Percentiles rank a stretch among this genome's conserved stretches.
These are phyloP conservation scores for Darevskia mixta DNA, from an alignment of 2,797 vertebrate species.

Conservation along the genomic window DNA sequence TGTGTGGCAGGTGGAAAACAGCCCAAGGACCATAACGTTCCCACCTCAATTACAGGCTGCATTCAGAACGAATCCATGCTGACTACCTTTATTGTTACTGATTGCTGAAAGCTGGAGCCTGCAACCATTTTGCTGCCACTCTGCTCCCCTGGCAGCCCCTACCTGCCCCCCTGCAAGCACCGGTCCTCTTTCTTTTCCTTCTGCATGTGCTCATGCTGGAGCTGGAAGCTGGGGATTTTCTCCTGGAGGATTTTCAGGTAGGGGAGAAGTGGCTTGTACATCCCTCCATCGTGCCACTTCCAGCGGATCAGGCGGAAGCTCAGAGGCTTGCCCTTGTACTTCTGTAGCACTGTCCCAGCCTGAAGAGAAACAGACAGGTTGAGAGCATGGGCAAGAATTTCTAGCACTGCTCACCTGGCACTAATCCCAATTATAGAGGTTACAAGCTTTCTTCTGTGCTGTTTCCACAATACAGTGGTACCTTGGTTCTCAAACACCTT, in stretches of 20 bases:
- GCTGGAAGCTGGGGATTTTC: conserved; percentile 80
- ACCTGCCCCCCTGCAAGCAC: conserved; percentile 83
- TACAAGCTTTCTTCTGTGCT: not conserved
- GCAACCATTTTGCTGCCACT: not conserved
- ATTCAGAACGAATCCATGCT: not conserved
- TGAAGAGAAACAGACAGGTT: conserved; percentile 44
- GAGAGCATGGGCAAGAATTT: not conserved
- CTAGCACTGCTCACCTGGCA: not conserved
- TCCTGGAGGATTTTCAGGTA: conserved; percentile 78
- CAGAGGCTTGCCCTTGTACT: conserved; percentile 79
- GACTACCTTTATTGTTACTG: not conserved
- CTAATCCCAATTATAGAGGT: not conserved
- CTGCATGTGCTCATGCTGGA: conserved; percentile 50
- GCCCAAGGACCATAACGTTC: not conserved
- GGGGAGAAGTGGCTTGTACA: conserved; percentile 82
- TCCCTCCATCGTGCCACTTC: conserved; percentile 72
- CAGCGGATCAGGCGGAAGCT: conserved; percentile 80
- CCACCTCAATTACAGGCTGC: not conserved
- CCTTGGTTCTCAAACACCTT: too few species aligned
- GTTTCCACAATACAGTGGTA: not conserved
- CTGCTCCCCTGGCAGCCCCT: not conserved
- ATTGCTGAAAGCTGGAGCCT: not conserved
- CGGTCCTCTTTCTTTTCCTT: conserved; percentile 33
- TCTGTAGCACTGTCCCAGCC: conserved; percentile 81
- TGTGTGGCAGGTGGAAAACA: not conserved